A percentile compares a stretch with the other conserved stretches of the same genome.
Conservation (phyloP, 2,113 vertebrate genomes). For the Gavialis gangeticus region DNA sequence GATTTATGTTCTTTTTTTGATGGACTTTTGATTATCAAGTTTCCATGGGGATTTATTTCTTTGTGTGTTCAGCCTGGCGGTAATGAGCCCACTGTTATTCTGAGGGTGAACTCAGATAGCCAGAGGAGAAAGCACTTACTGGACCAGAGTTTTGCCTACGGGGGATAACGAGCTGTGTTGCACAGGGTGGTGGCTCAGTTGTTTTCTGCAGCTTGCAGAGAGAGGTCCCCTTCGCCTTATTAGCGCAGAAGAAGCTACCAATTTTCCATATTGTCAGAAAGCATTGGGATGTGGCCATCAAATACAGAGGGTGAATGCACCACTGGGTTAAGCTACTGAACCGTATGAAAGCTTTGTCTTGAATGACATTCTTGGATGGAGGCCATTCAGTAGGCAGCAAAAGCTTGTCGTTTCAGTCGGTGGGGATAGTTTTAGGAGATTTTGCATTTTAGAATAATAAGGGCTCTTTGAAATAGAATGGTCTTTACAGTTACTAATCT, state of each 20-base stretch:
- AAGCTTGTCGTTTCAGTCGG: conserved; percentile 24
- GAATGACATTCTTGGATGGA: not conserved
- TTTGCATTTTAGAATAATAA: not conserved
- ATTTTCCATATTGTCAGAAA: conserved; percentile 53
- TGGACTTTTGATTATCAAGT: no score
- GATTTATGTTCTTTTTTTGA: not conserved
- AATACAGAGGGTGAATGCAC: conserved; percentile 3
- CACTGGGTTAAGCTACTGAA: conserved; percentile 15
- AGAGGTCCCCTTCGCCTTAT: not conserved
- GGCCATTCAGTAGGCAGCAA: conserved; percentile 33
- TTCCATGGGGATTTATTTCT: not conserved
- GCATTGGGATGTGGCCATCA: conserved; percentile 26
- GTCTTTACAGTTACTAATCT: not conserved
- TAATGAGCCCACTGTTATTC: not conserved
- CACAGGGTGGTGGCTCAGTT: not conserved
- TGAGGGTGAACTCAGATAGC: not conserved
- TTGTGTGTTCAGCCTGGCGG: not conserved
- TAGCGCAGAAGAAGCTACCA: conserved; percentile 3
- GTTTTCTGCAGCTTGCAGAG: accelerated
- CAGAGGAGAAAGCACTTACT: not conserved
- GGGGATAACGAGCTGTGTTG: accelerated
- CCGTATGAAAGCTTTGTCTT: conserved; percentile 32
- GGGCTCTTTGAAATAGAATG: not conserved
- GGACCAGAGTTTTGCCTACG: not conserved
- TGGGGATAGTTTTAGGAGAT: not conserved